These are phyloP conservation scores for Albula goreensis DNA, from an alignment of 2,113 vertebrate species.

Conservation along the genomic window DNA sequence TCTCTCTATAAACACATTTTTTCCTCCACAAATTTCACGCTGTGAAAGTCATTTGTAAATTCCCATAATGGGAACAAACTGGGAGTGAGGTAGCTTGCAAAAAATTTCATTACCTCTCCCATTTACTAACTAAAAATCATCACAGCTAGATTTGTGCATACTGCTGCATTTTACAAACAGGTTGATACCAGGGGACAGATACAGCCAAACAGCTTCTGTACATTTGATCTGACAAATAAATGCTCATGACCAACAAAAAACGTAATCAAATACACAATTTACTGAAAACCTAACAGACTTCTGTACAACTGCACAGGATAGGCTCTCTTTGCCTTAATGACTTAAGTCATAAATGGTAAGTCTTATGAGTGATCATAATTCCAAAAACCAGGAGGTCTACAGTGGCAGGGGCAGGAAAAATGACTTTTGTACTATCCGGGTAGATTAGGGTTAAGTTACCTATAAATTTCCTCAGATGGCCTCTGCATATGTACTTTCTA, in stretches of 20 bases:
- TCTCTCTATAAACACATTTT: no score
- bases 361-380: neutral
- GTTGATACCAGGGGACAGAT: neutral
- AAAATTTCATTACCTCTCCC: neutral
- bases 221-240: neutral
- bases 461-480: neutral
- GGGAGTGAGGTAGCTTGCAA: neutral
- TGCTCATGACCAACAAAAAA: neutral
- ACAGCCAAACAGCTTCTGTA: neutral
- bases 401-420: neutral
- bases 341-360: neutral
- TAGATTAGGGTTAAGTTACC: neutral
- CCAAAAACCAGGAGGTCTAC: neutral
- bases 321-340: neutral
- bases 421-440: neutral
- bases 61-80: neutral
- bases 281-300: neutral
- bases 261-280: neutral
- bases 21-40: neutral
- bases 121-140: neutral
- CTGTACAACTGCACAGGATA: neutral
- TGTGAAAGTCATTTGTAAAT: neutral
- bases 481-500: neutral
- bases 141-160: neutral
- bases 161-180: neutral